Evolutionary conservation across 1,140 invertebrate species (phyloP).

Genomic region (Dreissena polymorpha): DNA sequence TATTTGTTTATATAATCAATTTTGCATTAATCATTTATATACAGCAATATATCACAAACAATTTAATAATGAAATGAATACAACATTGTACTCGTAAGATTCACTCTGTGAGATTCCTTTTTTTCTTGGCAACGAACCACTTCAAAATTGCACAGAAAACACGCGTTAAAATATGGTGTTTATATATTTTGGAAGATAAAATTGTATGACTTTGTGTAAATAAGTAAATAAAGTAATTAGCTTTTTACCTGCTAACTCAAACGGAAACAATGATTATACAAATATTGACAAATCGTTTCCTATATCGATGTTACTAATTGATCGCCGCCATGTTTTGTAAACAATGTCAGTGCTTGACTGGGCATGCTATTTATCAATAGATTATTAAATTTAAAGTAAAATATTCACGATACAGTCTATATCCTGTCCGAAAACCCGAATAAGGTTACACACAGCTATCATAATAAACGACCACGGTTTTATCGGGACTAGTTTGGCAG

Average conservation of each 20-base stretch:
- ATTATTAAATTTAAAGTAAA: too few relatives aligned
- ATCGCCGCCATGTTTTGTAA: conserved; percentile 58
- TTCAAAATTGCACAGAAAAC: neutral
- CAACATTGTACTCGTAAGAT: neutral
- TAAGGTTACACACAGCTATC: too few relatives aligned
- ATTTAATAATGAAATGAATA: too few relatives aligned
- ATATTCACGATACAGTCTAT: too few relatives aligned
- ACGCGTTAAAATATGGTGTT: neutral
- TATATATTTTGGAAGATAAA: neutral
- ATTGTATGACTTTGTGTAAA: neutral
- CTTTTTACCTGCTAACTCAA: neutral
- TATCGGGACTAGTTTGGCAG: too few relatives aligned
- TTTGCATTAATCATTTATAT: neutral
- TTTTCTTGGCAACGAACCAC: conserved; percentile 25
- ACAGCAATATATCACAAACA: neutral
- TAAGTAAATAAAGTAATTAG: neutral
- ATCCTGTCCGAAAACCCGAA: too few relatives aligned
- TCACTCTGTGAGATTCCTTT: neutral
- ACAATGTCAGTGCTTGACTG: conserved; percentile 45
- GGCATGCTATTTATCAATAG: too few relatives aligned
- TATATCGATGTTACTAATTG: conserved; percentile 52
- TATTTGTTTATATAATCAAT: neutral
- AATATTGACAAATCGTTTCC: neutral
- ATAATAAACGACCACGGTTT: too few relatives aligned
- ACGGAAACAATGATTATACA: neutral